phyloP scores from a whole-genome alignment of 2,797 vertebrate species.

The Scomberomorus guttatus region DNA sequence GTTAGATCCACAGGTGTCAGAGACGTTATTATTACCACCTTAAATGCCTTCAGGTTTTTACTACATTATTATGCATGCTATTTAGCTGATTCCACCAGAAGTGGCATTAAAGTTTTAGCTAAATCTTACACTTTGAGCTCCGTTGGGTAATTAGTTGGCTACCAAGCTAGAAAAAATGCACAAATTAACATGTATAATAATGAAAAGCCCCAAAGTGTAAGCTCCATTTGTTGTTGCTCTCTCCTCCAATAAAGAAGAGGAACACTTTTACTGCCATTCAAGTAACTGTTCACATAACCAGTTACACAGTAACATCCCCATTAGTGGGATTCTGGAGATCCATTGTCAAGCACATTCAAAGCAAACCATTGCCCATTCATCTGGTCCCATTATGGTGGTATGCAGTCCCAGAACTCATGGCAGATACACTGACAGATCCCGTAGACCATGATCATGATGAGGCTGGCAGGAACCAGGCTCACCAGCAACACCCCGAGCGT shows the following conservation, averaged over 20 bases:
- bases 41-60: constrained; percentile 12
- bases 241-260: constrained; percentile 18
- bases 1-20: constrained; percentile 6
- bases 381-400: constrained; percentile 81
- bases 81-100: constrained; percentile 1
- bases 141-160: constrained; percentile 6
- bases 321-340: constrained; percentile 46
- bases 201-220: constrained; percentile 17
- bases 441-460: constrained; percentile 94
- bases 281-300: constrained; percentile 12
- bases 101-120: not conserved
- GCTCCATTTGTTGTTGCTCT: constrained; percentile 16
- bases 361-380: constrained; percentile 22
- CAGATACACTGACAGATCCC: constrained; percentile 96
- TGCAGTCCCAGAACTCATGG: constrained; percentile 93
- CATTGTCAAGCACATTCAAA: constrained; percentile 47
- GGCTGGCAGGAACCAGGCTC: constrained; percentile 95
- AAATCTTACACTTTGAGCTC: constrained; percentile 18
- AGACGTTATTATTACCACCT: not conserved
- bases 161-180: constrained; percentile 29
- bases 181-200: constrained; percentile 44
- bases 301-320: constrained; percentile 48
- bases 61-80: not conserved
- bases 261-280: constrained; percentile 4
- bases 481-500: constrained; percentile 93